Percentiles rank a stretch among this genome's conserved stretches.
phyloP scores from a whole-genome alignment of 2,888 invertebrate genomes.

The Auanema sp. region DNA sequence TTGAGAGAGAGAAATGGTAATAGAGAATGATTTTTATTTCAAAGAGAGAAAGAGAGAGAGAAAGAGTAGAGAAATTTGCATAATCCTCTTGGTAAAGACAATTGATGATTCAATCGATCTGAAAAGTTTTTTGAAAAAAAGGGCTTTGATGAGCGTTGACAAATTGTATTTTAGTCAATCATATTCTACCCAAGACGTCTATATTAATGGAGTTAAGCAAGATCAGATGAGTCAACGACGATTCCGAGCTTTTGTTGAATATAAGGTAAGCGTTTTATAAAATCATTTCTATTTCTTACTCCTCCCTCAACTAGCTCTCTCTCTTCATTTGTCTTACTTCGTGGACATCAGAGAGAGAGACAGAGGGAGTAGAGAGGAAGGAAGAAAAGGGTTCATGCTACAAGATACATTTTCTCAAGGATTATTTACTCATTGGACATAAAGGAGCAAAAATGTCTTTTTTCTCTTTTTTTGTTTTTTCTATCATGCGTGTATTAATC shows the following conservation, averaged over 20 bases:
- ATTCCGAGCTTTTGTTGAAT: slow-evolving; percentile 62
- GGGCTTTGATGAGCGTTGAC: neutral
- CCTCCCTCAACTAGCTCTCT: neutral
- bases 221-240: slow-evolving; percentile 48
- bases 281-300: too few species aligned
- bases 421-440: too few species aligned
- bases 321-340: too few species aligned
- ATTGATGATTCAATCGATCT: neutral
- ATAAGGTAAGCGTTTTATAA: slow-evolving; percentile 21
- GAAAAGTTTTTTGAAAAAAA: slow-evolving; percentile 1
- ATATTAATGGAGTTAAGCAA: slow-evolving; percentile 57
- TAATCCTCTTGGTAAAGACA: slow-evolving; percentile 7
- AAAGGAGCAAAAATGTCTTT: neutral
- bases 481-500: too few species aligned
- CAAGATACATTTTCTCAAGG: too few species aligned
- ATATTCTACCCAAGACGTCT: slow-evolving; percentile 58
- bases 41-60: slow-evolving; percentile 5
- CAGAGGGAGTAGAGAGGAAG: neutral
- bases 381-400: neutral
- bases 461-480: neutral
- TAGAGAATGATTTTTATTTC: slow-evolving; percentile 1
- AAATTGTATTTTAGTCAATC: slow-evolving; percentile 48
- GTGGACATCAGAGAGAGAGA: neutral
- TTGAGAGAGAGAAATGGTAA: neutral
- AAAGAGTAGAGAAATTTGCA: neutral